phyloP scores from a whole-genome alignment of 2,113 vertebrate species.

The Montifringilla adamsi region DNA sequence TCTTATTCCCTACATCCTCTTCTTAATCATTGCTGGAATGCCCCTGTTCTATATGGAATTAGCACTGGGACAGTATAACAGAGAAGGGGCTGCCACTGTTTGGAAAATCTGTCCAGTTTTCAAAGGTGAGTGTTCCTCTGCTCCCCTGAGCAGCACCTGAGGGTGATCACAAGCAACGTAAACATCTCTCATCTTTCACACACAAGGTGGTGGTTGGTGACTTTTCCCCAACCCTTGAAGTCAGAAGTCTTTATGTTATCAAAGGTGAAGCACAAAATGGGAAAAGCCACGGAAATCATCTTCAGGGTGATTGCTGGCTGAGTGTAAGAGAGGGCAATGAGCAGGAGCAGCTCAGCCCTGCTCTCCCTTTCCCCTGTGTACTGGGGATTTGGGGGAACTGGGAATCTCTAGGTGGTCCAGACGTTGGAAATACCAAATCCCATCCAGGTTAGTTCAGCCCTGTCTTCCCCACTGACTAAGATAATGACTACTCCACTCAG shows the following conservation, averaged over 20 bases:
- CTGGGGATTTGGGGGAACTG: neutral
- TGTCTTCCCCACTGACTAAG: no score
- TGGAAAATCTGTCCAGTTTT: conserved; percentile 98
- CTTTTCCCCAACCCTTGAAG: neutral
- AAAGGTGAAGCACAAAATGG: neutral
- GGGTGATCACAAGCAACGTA: neutral
- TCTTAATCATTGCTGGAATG: conserved; percentile 97
- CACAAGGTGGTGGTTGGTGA: neutral
- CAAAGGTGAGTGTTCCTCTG: conserved; percentile 84
- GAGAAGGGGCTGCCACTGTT: conserved; percentile 94
- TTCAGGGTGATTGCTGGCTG: neutral
- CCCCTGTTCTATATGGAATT: conserved; percentile 99
- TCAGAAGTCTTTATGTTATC: neutral
- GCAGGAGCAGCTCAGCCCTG: neutral
- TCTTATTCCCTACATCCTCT: conserved; percentile 94
- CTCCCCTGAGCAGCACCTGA: neutral
- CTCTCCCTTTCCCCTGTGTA: neutral
- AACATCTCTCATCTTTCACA: neutral
- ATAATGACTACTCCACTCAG: neutral
- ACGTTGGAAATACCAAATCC: neutral
- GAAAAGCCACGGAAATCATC: neutral
- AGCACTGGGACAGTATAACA: conserved; percentile 94
- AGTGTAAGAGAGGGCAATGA: neutral
- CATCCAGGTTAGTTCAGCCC: neutral
- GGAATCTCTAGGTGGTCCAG: neutral